Evolutionary conservation across 2,797 vertebrate species (phyloP), one percentile per base, ranked within the genome.

Genomic region (Arrhamphus sclerolepis): DNA sequence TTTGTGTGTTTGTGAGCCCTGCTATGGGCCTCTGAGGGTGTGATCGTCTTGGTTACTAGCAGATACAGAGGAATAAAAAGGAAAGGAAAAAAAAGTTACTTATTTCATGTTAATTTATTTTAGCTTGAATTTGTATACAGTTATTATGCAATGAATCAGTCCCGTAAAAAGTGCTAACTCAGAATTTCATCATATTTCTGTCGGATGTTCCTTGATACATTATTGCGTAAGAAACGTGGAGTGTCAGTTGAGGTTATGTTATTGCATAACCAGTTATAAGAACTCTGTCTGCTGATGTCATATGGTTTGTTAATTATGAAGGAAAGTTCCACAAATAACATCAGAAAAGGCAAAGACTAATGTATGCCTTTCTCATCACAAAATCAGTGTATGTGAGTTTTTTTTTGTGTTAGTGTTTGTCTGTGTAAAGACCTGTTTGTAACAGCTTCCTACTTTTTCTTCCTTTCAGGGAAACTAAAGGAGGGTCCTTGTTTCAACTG

Each of bases 401-500:
- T n/a, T n/a, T n/a, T 61, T 43, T 75, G n/a, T 44, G 5, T 56
- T 17, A 70, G 19, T 65, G n/a, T 53, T 2, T 38, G 56, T 46
- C 1, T 50, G n/a, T 41, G 3, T 52, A 18, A 39, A 31, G 14
- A 2, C 46, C 51, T 22, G 66, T 31, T 55, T 43, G 20, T 41
- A n/a, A 41, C 34, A 38, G 34, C 13, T 38, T 38, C 34, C 34
- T 24, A 17, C 6, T 52, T 41, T 19, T 41, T 20, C 22, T 34
- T 77, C 73, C 49, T 91, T 79, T 18, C 75, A 99, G 97, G 92
- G 77, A 90, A 91, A 72, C 66, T 90, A 63, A 84, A 92, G 58
- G 94, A 94, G 56, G 83, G 82, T 2, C 51, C 87, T 4, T 95
- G 94, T 89, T 92, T 95, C 62, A 91, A 82, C 59, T 97, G 95